A percentile compares a stretch with the other conserved stretches of the same genome.
These are phyloP conservation scores for Empidonax traillii DNA, from an alignment of 2,113 vertebrate genomes.

Conservation along the genomic window DNA sequence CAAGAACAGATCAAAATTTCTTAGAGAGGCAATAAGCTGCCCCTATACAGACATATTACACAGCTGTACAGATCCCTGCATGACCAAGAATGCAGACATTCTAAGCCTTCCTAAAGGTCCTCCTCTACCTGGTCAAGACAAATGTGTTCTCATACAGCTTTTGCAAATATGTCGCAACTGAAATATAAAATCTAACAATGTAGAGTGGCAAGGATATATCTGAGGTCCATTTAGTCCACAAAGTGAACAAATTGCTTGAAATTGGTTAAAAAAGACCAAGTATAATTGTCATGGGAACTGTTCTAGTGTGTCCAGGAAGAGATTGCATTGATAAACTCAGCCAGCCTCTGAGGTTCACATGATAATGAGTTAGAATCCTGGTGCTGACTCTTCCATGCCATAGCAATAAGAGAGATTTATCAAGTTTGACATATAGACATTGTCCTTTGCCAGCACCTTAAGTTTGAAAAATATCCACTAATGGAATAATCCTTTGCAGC, in stretches of 20 bases:
- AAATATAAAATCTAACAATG: background rate
- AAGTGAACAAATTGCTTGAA: background rate
- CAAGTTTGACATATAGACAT: background rate
- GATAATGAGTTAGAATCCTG: background rate
- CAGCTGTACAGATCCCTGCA: background rate
- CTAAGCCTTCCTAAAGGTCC: background rate
- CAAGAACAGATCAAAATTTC: background rate
- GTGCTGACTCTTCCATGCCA: background rate
- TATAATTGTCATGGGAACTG: background rate
- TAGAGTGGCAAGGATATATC: background rate
- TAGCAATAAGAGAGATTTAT: background rate
- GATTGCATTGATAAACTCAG: background rate
- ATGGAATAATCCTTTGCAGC: background rate
- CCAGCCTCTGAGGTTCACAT: background rate
- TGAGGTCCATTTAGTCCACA: background rate
- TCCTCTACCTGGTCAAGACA: background rate
- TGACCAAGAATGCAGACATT: background rate
- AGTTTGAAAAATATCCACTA: background rate
- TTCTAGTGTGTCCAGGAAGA: background rate
- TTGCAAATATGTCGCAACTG: background rate
- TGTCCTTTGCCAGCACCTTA: background rate
- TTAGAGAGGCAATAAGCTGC: background rate
- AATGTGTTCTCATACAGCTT: background rate
- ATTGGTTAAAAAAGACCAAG: background rate
- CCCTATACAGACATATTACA: background rate